Base-by-base conservation (phyloP, 2,888 invertebrate genomes). In the Formica aserva region DNA sequence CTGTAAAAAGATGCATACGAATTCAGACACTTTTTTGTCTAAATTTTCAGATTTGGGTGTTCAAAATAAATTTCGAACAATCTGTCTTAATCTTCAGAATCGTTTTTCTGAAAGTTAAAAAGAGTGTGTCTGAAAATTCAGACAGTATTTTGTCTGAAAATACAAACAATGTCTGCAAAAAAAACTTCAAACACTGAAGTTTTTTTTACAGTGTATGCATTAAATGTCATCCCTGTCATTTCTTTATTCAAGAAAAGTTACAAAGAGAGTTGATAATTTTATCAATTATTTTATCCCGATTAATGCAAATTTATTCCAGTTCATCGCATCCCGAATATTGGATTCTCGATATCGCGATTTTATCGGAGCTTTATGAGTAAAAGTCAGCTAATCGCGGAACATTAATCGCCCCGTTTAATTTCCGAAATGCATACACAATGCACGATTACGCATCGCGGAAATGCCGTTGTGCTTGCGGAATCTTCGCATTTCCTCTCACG, bases 401-500 rank as follows among this genome's bases (percentile, higher is more conserved):
- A 29, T 5, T 9, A 57, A 45, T 38, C 18, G 13, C 1, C 15
- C 15, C 32, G 18, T 45, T 72, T 45, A 71, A 60, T 78, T 72
- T 78, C 18, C 35, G 26, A 60, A 72, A 45, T 32, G 45, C 15
- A n/a, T 52, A 29, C 8, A 13, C 13, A 15, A 78, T 4, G 22
- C 32, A 45, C 57, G 41, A 45, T 71, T 60, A 45, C 8, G 41
- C 18, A 5, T 6, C 18, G 18, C 71, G 41, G 35, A 78, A 18
- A 4, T 41, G 41, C 15, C 32, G 15, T 41, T 0, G 32, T n/a
- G 0, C 18, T 67, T 38, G n/a, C 3, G 15, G 15, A 48, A 41
- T 41, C 57, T 52, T 60, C 60, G 22, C 8, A 26, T 45, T 45
- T 71, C 55, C 65, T 77, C 9, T 67, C 18, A 35, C 18, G 45